Base-by-base conservation (phyloP, 2,888 invertebrate genomes). In the Agrochola circellaris region DNA sequence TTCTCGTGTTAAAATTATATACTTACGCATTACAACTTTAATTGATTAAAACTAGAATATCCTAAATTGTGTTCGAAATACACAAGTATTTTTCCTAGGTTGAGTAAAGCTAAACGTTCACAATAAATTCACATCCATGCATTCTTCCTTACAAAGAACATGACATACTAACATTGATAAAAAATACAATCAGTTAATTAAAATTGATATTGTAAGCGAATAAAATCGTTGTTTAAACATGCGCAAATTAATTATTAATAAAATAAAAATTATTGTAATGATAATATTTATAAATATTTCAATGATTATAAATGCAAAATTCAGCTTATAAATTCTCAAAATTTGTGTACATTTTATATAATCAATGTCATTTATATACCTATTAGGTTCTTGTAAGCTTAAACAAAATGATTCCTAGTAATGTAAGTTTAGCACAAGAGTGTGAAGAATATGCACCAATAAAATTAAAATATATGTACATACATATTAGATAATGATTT, bases 251-350 rank as follows among this genome's bases (percentile, higher is more conserved):
- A 85, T 87, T 79, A 83, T 83, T 89, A 90, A 91, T 90, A 90
- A 90, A 89, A 91, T 89, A 90, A 89, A 91, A 86, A 84, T 68
- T 80, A 83, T 83, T 86, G 76, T 85, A 79, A 72, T 85, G 77
- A 87, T 83, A 73, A 87, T 85, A 90, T 89, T 89, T 88, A 93
- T 89, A 89, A 81, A 85, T 83, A 85, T 89, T 89, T 86, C 90
- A 93, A 93, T 92, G 93, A 90, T 92, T 88, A 93, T 96, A 96
- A 96, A 96, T 96, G 95, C 95, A 95, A 93, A 84, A 90, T 88
- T 86, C 86, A 85, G 84, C 83, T 87, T 86, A 86, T 78, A 88
- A 87, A 88, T 86, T 84, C 83, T 84, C 83, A 72, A 84, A 77
- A 74, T 69, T 79, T 79, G 65, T 79, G 68, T 83, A 77, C 85